Percentiles rank a stretch among this genome's conserved stretches.
Evolutionary conservation across 2,888 invertebrate species (phyloP).

Genomic region (Tenodera sinensis): DNA sequence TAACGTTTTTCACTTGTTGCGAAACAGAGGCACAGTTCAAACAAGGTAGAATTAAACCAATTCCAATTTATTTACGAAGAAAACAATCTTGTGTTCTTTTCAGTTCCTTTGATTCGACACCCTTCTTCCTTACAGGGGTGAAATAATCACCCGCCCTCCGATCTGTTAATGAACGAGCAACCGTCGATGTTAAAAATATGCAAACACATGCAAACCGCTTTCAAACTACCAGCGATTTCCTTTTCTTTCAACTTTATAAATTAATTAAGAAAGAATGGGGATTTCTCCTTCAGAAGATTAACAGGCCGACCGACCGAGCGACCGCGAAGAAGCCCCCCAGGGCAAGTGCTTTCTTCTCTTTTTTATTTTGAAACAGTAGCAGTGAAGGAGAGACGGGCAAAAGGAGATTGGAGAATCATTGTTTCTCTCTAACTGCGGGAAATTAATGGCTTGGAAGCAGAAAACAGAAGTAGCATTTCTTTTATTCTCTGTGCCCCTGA

Average conservation of each 20-base stretch:
- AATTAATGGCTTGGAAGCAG: neutral
- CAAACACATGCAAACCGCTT: constrained; percentile 11
- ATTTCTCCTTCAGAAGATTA: constrained; percentile 18
- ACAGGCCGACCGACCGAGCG: constrained; percentile 8
- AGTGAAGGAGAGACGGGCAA: neutral
- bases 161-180: constrained; percentile 1
- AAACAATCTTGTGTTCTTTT: neutral
- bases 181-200: constrained; percentile 12
- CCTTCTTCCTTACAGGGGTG: neutral
- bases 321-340: constrained; percentile 13
- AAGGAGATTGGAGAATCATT: neutral
- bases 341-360: neutral
- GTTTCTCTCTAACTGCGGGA: neutral
- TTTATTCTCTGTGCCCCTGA: too few relatives aligned
- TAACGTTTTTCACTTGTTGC: too few relatives aligned
- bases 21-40: too few relatives aligned
- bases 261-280: constrained; percentile 24
- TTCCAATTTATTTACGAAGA: neutral
- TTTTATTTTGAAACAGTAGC: neutral
- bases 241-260: constrained; percentile 18
- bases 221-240: neutral
- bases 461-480: neutral
- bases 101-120: neutral
- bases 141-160: neutral
- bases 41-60: too few relatives aligned